A percentile compares a stretch with the other conserved stretches of the same genome.
Evolutionary conservation across 2,888 invertebrate genomes (phyloP).

Genomic region (Achlya flavicornis): DNA sequence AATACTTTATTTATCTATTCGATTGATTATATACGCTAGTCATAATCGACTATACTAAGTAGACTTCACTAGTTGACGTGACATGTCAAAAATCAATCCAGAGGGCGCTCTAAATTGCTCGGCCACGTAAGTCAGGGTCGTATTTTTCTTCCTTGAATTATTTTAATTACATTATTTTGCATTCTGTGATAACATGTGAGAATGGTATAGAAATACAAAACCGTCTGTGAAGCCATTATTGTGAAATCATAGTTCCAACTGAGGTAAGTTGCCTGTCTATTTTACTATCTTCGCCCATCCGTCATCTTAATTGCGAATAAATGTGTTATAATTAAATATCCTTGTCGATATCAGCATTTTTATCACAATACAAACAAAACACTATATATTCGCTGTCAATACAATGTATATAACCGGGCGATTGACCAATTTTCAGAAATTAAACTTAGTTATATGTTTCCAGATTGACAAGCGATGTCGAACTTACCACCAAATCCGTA

Average conservation of each 20-base stretch:
- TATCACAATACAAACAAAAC: conserved; percentile 61
- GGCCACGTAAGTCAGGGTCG: conserved; percentile 83
- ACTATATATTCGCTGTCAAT: conserved; percentile 21
- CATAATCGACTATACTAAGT: background rate
- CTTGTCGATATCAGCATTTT: conserved; percentile 54
- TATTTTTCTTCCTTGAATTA: conserved; percentile 74
- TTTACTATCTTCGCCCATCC: conserved; percentile 57
- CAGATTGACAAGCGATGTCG: conserved; percentile 79
- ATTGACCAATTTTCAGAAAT: conserved; percentile 22
- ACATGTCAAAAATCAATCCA: conserved; percentile 73
- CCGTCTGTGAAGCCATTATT: conserved; percentile 60
- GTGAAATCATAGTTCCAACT: conserved; percentile 52
- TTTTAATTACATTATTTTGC: conserved; percentile 66
- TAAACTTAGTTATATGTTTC: conserved; percentile 50
- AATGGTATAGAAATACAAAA: conserved; percentile 66
- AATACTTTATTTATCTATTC: too few relatives aligned
- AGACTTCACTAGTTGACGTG: conserved; percentile 48
- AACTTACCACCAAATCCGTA: conserved; percentile 74
- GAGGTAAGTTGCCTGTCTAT: conserved; percentile 59
- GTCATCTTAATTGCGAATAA: conserved; percentile 73
- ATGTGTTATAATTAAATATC: conserved; percentile 72
- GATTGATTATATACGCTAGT: too few relatives aligned
- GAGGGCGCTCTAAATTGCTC: conserved; percentile 79
- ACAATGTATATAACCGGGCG: conserved; percentile 18
- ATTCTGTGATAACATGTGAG: conserved; percentile 69